phyloP scores from a whole-genome alignment of 2,888 invertebrate species.

The Nymphalis polychloros region DNA sequence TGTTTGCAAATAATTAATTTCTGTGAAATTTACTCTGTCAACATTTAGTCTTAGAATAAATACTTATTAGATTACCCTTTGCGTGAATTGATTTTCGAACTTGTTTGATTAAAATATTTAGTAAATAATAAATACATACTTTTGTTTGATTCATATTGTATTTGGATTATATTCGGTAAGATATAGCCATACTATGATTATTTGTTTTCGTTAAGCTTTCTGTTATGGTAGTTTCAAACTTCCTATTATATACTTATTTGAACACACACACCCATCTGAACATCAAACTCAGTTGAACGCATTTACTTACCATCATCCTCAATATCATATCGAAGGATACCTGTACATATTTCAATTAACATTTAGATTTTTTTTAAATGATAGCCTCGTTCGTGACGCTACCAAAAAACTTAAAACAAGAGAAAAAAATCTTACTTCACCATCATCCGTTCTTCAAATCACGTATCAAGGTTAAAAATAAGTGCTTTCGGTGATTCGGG shows the following conservation, averaged over 20 bases:
- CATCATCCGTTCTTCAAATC: background rate
- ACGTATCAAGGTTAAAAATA: constrained; percentile 34
- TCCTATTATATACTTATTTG: too few relatives aligned
- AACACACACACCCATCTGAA: too few relatives aligned
- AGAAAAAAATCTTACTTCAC: background rate
- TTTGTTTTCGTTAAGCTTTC: too few relatives aligned
- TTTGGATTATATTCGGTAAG: too few relatives aligned
- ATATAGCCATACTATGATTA: too few relatives aligned
- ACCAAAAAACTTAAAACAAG: background rate
- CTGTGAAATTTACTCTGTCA: background rate
- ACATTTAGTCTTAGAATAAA: background rate
- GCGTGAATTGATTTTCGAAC: background rate
- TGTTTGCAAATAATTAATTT: too few relatives aligned
- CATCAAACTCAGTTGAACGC: too few relatives aligned
- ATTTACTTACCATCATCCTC: too few relatives aligned
- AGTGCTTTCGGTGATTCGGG: constrained; percentile 29
- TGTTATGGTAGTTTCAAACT: too few relatives aligned
- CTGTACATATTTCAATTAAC: too few relatives aligned
- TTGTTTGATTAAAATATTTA: background rate
- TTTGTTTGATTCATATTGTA: background rate
- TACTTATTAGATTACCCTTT: background rate
- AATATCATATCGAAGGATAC: too few relatives aligned
- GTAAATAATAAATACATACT: background rate
- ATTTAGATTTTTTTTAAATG: too few relatives aligned
- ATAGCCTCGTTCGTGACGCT: background rate